A percentile compares a stretch with the other conserved stretches of the same genome.
These are phyloP conservation scores for Aspidiotus rigidus DNA, from an alignment of 2,888 invertebrate genomes.

Conservation along the genomic window DNA sequence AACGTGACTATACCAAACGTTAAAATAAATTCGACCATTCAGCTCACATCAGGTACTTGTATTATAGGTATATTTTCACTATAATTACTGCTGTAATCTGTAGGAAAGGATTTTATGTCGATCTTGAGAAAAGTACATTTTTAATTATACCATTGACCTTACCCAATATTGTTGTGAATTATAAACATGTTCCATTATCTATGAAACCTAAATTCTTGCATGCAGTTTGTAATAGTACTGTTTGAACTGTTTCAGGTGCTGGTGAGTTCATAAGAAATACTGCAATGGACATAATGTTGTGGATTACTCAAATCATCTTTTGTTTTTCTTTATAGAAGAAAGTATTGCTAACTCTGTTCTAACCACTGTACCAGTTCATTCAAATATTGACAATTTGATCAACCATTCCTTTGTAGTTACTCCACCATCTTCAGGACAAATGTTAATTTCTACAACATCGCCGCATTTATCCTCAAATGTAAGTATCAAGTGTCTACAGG, in stretches of 20 bases:
- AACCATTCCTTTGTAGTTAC: conserved; percentile 30
- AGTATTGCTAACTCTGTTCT: conserved; percentile 10
- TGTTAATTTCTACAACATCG: conserved; percentile 23
- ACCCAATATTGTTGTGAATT: conserved; percentile 10
- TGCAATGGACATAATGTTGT: not conserved
- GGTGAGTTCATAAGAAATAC: not conserved
- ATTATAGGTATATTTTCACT: too few species aligned
- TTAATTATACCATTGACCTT: conserved; percentile 8
- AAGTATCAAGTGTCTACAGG: conserved; percentile 7
- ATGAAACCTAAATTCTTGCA: conserved; percentile 8
- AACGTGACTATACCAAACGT: not conserved
- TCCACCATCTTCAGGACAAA: conserved; percentile 23
- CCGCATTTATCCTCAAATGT: conserved; percentile 23
- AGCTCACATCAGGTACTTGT: conserved; percentile 5
- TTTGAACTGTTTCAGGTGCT: not conserved
- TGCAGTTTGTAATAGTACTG: conserved; percentile 7
- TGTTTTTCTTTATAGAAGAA: conserved; percentile 11
- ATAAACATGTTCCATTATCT: conserved; percentile 11
- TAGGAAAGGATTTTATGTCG: too few species aligned
- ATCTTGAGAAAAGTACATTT: too few species aligned
- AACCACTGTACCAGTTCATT: conserved; percentile 24
- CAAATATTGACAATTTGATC: conserved; percentile 15
- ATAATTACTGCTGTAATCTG: too few species aligned
- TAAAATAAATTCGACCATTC: conserved; percentile 6
- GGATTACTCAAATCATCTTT: not conserved